These are phyloP conservation scores for Vesta saturnalis DNA, from an alignment of 2,888 invertebrate species.

Conservation along the genomic window DNA sequence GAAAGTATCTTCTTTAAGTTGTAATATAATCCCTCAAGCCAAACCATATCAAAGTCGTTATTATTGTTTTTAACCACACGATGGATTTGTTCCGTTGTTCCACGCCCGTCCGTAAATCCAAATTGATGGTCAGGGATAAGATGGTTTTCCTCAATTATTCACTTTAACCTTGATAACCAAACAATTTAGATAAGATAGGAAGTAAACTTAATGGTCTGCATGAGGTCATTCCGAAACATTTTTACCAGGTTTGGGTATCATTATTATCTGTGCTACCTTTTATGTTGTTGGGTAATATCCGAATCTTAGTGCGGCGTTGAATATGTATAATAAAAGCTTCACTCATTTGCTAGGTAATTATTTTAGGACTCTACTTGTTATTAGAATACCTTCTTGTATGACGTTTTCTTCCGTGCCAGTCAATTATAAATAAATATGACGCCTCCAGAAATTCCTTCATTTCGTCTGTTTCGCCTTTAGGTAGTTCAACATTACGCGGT, in stretches of 20 bases:
- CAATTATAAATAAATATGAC: too few relatives aligned
- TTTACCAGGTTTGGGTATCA: background rate
- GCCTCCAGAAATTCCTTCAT: background rate
- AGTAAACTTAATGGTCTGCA: background rate
- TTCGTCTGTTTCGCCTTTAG: background rate
- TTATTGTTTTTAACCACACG: background rate
- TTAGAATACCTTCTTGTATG: slow-evolving; percentile 6
- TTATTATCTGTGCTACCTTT: slow-evolving; percentile 7
- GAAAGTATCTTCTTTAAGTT: too few relatives aligned
- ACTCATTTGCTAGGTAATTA: slow-evolving; percentile 5
- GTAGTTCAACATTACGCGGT: background rate
- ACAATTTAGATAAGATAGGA: background rate
- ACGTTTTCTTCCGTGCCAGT: background rate
- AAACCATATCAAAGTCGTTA: background rate
- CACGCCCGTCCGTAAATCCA: background rate
- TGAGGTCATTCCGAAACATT: background rate
- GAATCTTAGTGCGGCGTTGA: slow-evolving; percentile 2
- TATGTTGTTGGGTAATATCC: slow-evolving; percentile 14
- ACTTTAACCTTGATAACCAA: background rate
- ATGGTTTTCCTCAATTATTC: background rate
- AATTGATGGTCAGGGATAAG: background rate
- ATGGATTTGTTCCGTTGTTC: background rate
- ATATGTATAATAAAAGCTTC: slow-evolving; percentile 3
- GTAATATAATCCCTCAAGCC: too few relatives aligned
- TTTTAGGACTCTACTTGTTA: background rate